phyloP scores from a whole-genome alignment of 30 jellyfish, hydroid and myxozoan species.

The Aurelia sp. region DNA sequence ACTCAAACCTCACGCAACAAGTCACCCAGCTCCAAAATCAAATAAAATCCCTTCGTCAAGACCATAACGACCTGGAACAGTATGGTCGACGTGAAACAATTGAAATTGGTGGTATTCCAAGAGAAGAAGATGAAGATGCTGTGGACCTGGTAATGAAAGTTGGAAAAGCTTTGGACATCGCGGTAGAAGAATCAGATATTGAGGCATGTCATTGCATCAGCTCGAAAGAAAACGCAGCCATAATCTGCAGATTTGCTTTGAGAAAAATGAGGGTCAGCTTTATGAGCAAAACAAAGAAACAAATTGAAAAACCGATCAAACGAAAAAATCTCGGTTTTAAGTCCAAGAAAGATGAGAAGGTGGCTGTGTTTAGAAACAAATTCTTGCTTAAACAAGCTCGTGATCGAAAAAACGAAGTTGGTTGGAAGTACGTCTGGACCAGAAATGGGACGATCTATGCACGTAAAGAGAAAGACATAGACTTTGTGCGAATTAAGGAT shows the following conservation, averaged over 20 bases:
- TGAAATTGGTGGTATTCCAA: neutral
- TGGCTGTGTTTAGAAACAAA: no score
- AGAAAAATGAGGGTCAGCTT: no score
- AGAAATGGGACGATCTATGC: conserved; percentile 32
- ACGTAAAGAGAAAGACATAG: conserved; percentile 21
- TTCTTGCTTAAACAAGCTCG: neutral
- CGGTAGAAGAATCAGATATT: neutral
- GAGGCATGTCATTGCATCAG: neutral
- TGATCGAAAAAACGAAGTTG: neutral
- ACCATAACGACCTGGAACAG: no score
- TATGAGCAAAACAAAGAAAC: no score
- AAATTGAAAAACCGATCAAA: no score
- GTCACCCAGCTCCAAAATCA: no score
- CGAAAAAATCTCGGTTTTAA: no score
- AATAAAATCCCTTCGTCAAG: no score
- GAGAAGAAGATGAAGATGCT: neutral
- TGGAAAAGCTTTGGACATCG: neutral
- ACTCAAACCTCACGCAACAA: neutral
- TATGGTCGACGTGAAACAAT: neutral
- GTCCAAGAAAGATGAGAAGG: no score
- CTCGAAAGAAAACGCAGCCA: neutral
- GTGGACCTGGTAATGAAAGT: neutral
- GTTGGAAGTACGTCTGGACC: neutral
- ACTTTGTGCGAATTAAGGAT: neutral
- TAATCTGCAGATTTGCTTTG: neutral